Evolutionary conservation across 2,113 vertebrate genomes (phyloP).

Genomic region (Podilymbus podiceps): DNA sequence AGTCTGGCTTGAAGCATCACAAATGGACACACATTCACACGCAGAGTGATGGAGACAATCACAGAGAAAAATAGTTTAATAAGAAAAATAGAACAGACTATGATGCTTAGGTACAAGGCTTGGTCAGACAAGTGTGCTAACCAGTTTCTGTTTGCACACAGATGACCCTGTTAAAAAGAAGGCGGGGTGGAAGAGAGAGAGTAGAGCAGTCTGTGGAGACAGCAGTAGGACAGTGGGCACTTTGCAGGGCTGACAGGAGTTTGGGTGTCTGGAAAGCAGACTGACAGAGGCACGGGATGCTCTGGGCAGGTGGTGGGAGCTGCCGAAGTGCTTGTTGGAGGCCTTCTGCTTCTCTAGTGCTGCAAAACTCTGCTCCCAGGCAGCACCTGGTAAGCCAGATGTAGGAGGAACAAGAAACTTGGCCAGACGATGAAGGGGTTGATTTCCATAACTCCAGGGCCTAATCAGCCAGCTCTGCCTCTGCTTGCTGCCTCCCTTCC

Average conservation of each 20-base stretch:
- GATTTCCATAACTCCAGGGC: neutral
- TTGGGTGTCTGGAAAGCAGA: neutral
- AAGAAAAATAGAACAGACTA: neutral
- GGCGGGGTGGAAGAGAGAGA: no score
- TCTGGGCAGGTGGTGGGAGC: neutral
- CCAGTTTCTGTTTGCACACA: neutral
- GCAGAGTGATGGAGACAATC: neutral
- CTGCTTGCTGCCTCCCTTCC: neutral
- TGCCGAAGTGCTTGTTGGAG: neutral
- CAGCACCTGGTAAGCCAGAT: neutral
- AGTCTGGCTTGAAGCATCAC: neutral
- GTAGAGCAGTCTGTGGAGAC: neutral
- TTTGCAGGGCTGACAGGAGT: neutral
- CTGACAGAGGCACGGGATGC: neutral
- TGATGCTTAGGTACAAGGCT: neutral
- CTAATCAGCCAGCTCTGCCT: neutral
- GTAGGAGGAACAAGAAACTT: neutral
- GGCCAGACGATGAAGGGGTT: neutral
- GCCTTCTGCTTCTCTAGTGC: neutral
- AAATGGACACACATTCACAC: neutral
- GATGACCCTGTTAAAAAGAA: accelerated
- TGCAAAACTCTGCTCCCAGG: neutral
- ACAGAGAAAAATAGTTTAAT: neutral
- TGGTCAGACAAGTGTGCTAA: neutral
- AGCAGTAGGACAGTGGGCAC: neutral